A percentile compares a stretch with the other conserved stretches of the same genome.
phyloP scores from a whole-genome alignment of 2,797 vertebrate species.

The Synanceia verrucosa region DNA sequence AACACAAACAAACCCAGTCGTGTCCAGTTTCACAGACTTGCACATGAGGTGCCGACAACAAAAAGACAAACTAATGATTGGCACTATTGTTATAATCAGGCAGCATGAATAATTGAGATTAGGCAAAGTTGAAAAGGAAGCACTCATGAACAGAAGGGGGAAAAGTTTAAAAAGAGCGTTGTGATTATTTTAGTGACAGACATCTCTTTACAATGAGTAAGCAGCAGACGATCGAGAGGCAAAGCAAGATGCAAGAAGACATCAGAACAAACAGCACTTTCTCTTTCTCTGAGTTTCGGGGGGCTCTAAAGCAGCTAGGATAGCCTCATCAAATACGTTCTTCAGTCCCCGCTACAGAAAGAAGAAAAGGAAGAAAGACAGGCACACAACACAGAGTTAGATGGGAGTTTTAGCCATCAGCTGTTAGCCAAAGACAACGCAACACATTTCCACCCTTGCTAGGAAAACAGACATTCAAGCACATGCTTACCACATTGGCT shows the following conservation, averaged over 20 bases:
- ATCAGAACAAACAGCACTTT: conserved; percentile 99
- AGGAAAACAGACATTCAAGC: conserved; percentile 17
- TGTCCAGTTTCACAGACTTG: conserved; percentile 54
- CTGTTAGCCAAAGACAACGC: conserved; percentile 63
- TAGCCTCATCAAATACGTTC: conserved; percentile 99
- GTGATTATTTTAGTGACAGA: conserved; percentile 68
- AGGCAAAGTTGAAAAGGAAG: conserved; percentile 67
- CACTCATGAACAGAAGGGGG: conserved; percentile 51
- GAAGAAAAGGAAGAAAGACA: conserved; percentile 82
- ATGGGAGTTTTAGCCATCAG: conserved; percentile 47
- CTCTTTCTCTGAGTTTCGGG: conserved; percentile 99
- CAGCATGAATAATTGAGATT: conserved; percentile 62
- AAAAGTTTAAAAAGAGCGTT: conserved; percentile 65
- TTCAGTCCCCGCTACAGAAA: conserved; percentile 98
- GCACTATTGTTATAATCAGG: conserved; percentile 71
- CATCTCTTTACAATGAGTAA: conserved; percentile 86
- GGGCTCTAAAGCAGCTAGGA: conserved; percentile 98
- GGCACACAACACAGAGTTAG: conserved; percentile 91
- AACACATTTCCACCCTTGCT: conserved; percentile 35
- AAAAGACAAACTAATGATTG: conserved; percentile 63
- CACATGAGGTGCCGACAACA: conserved; percentile 48
- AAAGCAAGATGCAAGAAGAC: conserved; percentile 84
- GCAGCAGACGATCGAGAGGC: conserved; percentile 88
- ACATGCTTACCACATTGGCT: conserved; percentile 10
- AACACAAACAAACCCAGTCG: conserved; percentile 39